Conservation (phyloP, 2,888 invertebrate genomes). For the Myopa tessellatipennis region DNA sequence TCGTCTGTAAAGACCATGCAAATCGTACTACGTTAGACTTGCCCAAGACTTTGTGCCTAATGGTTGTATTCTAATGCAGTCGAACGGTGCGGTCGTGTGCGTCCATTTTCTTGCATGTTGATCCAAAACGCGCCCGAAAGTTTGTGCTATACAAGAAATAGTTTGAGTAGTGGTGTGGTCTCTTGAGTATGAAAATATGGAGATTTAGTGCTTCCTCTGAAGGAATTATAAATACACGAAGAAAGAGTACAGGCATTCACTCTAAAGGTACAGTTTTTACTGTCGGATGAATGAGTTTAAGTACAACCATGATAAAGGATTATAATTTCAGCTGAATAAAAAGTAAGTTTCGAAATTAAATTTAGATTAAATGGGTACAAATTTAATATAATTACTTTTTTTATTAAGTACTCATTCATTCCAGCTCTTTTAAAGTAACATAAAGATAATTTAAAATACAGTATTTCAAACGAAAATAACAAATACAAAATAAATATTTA, state of each 20-base stretch:
- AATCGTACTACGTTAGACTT: slow-evolving; percentile 60
- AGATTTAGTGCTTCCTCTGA: slow-evolving; percentile 1
- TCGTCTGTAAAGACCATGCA: slow-evolving; percentile 53
- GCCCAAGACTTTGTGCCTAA: slow-evolving; percentile 62
- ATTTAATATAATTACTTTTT: too few relatives aligned
- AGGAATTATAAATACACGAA: background rate
- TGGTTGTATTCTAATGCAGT: slow-evolving; percentile 47
- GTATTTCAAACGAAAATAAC: too few relatives aligned
- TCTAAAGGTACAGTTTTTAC: background rate
- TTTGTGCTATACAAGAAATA: background rate
- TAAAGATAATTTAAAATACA: too few relatives aligned
- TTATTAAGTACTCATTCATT: too few relatives aligned
- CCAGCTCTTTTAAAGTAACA: too few relatives aligned
- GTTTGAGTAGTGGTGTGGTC: background rate
- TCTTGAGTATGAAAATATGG: background rate
- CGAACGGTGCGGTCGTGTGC: background rate
- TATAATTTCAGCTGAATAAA: slow-evolving; percentile 11
- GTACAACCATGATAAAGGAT: slow-evolving; percentile 1
- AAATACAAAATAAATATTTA: too few relatives aligned
- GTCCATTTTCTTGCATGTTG: background rate
- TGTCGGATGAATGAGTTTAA: background rate
- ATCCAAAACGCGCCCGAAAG: background rate
- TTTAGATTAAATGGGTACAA: too few relatives aligned
- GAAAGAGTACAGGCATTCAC: too few relatives aligned
- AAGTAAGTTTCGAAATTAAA: slow-evolving; percentile 1